Conservation (phyloP, 2,888 invertebrate species). For the Ptilodon capucinus region DNA sequence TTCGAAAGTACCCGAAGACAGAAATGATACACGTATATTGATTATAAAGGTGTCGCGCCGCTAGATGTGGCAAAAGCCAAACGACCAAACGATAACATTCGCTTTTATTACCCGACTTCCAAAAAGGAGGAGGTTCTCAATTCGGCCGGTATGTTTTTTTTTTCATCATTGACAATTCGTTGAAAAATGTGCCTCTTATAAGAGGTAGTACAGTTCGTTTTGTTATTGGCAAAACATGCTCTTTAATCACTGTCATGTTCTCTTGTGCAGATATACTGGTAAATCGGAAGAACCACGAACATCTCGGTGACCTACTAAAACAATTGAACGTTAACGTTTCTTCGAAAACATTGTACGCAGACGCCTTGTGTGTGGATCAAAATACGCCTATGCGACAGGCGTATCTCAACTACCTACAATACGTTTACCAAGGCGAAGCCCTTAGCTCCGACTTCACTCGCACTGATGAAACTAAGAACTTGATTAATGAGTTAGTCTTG, state of each 20-base stretch:
- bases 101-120: too few relatives aligned
- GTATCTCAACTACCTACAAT: slow-evolving; percentile 76
- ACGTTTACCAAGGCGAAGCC: slow-evolving; percentile 82
- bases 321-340: slow-evolving; percentile 42
- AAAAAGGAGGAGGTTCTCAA: too few relatives aligned
- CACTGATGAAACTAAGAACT: slow-evolving; percentile 51
- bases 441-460: slow-evolving; percentile 79
- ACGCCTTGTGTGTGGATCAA: slow-evolving; percentile 83
- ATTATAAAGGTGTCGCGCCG: too few relatives aligned
- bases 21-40: too few relatives aligned
- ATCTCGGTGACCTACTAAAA: slow-evolving; percentile 79
- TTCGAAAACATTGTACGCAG: slow-evolving; percentile 75
- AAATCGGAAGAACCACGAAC: slow-evolving; percentile 63
- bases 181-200: too few relatives aligned
- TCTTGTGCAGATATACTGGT: slow-evolving; percentile 54
- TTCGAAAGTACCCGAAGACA: too few relatives aligned
- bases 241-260: not conserved
- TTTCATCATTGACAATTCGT: too few relatives aligned
- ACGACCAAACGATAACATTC: too few relatives aligned
- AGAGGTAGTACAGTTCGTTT: too few relatives aligned
- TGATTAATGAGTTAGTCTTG: slow-evolving; percentile 80
- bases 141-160: too few relatives aligned
- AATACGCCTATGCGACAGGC: slow-evolving; percentile 78
- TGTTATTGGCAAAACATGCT: too few relatives aligned
- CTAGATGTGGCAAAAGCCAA: too few relatives aligned